Evolutionary conservation across 1,140 invertebrate genomes (phyloP).

Genomic region (Anagrus nilaparvatae): DNA sequence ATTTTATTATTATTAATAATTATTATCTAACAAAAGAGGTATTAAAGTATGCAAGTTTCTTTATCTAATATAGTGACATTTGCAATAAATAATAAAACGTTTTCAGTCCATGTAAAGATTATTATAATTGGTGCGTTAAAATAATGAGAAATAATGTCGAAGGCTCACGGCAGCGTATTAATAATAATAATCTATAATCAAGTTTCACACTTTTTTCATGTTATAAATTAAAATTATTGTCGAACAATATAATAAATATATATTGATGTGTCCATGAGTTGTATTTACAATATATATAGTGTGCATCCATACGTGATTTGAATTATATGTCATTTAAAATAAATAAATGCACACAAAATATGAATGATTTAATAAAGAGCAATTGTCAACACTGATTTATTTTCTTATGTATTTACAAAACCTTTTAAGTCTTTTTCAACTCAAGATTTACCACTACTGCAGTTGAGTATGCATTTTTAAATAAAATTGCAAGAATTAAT

Average conservation of each 20-base stretch:
- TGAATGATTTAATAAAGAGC: conserved; percentile 15
- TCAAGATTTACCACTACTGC: no score
- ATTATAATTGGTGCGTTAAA: no score
- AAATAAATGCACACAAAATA: conserved; percentile 1
- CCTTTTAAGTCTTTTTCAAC: no score
- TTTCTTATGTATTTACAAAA: no score
- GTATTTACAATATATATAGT: conserved; percentile 12
- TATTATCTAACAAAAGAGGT: conserved; percentile 10
- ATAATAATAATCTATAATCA: conserved; percentile 23
- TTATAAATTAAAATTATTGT: conserved; percentile 10
- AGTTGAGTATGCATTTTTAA: no score
- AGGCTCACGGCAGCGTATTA: conserved; percentile 27
- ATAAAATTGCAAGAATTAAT: no score
- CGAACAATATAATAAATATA: conserved; percentile 11
- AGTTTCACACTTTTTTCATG: conserved; percentile 17
- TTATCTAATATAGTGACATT: conserved; percentile 6
- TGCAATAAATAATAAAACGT: conserved; percentile 19
- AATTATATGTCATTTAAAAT: conserved; percentile 5
- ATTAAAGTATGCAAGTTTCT: neutral
- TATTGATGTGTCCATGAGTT: conserved; percentile 13
- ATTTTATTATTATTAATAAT: conserved; percentile 7
- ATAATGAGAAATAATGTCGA: no score
- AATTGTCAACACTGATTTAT: no score
- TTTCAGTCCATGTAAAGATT: no score
- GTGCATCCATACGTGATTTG: conserved; percentile 9